A percentile compares a stretch with the other conserved stretches of the same genome.
These are phyloP conservation scores for Drosophila meridiana DNA, from an alignment of 2,888 invertebrate species.

Conservation along the genomic window DNA sequence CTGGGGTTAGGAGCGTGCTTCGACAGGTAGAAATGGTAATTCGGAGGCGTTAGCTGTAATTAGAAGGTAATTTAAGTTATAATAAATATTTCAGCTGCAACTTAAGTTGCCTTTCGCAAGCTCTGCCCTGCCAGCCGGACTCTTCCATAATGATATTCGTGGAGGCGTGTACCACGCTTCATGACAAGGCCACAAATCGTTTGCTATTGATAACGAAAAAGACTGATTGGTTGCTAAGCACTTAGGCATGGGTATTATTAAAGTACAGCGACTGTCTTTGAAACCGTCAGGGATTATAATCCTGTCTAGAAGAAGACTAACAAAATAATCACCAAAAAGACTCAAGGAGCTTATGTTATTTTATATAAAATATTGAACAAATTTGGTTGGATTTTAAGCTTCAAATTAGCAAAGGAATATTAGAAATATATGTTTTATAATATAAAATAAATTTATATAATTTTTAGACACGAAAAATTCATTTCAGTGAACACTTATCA, in stretches of 20 bases:
- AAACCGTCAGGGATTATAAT: neutral
- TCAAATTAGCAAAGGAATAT: neutral
- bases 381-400: neutral
- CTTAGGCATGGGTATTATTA: neutral
- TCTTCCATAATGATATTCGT: slow-evolving; percentile 17
- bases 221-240: slow-evolving; percentile 17
- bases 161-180: slow-evolving; percentile 27
- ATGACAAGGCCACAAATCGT: neutral
- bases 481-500: too few relatives aligned
- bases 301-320: neutral
- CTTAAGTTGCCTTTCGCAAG: slow-evolving; percentile 44
- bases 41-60: slow-evolving; percentile 77
- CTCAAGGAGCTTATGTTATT: neutral
- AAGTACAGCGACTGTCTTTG: neutral
- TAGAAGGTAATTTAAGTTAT: slow-evolving; percentile 82
- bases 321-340: neutral
- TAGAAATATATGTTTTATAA: too few relatives aligned
- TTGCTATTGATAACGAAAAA: slow-evolving; percentile 22
- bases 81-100: slow-evolving; percentile 78
- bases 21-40: slow-evolving; percentile 73
- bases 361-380: neutral
- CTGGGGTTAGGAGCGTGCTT: neutral
- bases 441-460: neutral
- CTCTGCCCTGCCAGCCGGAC: neutral
- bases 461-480: neutral